Conservation (phyloP, 2,113 vertebrate genomes). For the Oenanthe oenanthe region DNA sequence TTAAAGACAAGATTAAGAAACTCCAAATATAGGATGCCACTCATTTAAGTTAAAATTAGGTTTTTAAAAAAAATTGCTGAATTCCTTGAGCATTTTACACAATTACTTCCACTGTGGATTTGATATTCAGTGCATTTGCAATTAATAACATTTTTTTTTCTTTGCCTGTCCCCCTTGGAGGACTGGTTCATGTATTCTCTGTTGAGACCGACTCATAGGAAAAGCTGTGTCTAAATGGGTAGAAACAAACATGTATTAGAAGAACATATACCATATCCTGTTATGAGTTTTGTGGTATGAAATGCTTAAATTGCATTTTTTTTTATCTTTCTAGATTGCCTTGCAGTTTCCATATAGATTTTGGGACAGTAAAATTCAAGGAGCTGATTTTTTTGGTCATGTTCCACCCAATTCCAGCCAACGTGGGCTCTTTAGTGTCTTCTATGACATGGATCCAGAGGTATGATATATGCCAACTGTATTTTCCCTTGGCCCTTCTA, state of each 20-base stretch:
- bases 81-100: background rate
- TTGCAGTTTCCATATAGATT: slow-evolving; percentile 94
- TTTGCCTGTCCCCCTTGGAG: background rate
- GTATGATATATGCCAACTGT: slow-evolving; percentile 59
- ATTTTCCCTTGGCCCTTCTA: background rate
- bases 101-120: background rate
- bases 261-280: background rate
- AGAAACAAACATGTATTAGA: background rate
- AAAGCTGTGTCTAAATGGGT: background rate
- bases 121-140: background rate
- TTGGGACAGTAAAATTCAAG: slow-evolving; percentile 95
- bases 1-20: background rate
- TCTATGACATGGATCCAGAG: slow-evolving; percentile 96
- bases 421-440: slow-evolving; percentile 92
- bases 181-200: background rate
- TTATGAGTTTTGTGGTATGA: background rate
- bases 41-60: background rate
- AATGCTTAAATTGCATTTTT: background rate
- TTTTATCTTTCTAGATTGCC: slow-evolving; percentile 80
- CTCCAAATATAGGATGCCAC: too few relatives aligned
- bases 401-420: slow-evolving; percentile 86
- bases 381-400: slow-evolving; percentile 96
- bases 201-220: background rate
- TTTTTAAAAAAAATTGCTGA: background rate
- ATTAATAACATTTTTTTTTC: background rate